Evolutionary conservation across 1,140 invertebrate genomes (phyloP).

Genomic region (Stegodyphus mimosarum): DNA sequence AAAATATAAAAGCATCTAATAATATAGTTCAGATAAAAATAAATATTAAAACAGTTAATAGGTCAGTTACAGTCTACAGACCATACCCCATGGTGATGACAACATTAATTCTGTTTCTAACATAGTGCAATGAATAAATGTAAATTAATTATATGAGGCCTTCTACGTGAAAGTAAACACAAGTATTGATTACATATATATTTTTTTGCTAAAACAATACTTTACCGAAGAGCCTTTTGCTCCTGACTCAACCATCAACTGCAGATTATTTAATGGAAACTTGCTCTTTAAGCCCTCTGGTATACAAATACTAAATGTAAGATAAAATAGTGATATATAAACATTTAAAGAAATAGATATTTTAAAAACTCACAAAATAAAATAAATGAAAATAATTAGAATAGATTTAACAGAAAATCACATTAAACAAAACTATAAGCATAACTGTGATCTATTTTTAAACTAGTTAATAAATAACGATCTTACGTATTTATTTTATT

Average conservation of each 20-base stretch:
- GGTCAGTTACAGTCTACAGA: too few relatives aligned
- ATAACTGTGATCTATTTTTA: not conserved
- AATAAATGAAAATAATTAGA: too few relatives aligned
- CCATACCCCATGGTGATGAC: too few relatives aligned
- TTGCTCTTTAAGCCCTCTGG: constrained; percentile 81
- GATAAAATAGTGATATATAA: constrained; percentile 5
- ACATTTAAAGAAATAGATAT: not conserved
- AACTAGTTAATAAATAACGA: not conserved
- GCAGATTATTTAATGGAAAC: constrained; percentile 96
- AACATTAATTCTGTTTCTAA: too few relatives aligned
- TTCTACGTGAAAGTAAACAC: too few relatives aligned
- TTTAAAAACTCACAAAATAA: too few relatives aligned
- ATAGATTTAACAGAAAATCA: not conserved
- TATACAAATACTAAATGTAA: constrained; percentile 75
- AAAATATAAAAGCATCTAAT: too few relatives aligned
- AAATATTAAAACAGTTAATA: too few relatives aligned
- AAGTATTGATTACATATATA: too few relatives aligned
- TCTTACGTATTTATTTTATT: constrained; percentile 87
- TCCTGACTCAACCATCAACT: constrained; percentile 97
- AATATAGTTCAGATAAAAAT: too few relatives aligned
- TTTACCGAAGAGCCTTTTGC: constrained; percentile 91
- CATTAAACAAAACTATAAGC: not conserved
- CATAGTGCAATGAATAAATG: too few relatives aligned
- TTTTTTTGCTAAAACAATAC: not conserved
- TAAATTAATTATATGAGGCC: too few relatives aligned